Evolutionary conservation across 2,797 vertebrate genomes (phyloP), one percentile per base, ranked within the genome.

Genomic region (Phyllotis vaccarum): DNA sequence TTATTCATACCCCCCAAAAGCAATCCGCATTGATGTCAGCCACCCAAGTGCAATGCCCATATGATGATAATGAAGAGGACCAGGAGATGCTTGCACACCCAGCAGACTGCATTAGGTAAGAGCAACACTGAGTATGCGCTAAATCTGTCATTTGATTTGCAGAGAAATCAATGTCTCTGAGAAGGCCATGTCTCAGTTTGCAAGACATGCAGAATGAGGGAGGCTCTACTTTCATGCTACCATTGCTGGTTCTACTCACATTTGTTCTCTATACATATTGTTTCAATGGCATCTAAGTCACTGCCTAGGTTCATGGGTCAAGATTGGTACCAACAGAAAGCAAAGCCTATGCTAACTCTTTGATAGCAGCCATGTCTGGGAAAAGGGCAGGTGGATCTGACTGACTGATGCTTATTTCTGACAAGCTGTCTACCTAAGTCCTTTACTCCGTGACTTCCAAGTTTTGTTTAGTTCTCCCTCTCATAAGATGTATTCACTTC

Each of bases 381-480:
- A 8, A 13, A 86, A 58, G 16, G 49, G 8, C 6, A n/a, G 72
- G n/a, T 24, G 40, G 16, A 4, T 81, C 31, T 9, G 49, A n/a
- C 31, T 9, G 49, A n/a, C 11, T 34, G 6, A 46, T 54, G 6
- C 0, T 6, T 46, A 49, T 62, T 70, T 91, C 54, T 87, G 52
- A 75, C 10, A n/a, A 56, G 27, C 24, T 34, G 58, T 56, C 3
- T 86, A 66, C 14, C 2, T 79, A 27, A 5, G 17, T 24, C 29
- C 19, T 93, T 88, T 91, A 43, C 46, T 78, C 21, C 75, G 3
- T 92, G 78, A 46, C 8, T 78, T 92, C 40, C 79, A 46, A 75
- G 40, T n/a, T 87, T 81, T 86, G 19, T 60, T 83, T 46, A 78
- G 16, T 90, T 92, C 13, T 85, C 31, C 56, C 24, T 80, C 90